Evolutionary conservation across 2,797 vertebrate genomes (phyloP).

Genomic region (Sebastes iracundus): DNA sequence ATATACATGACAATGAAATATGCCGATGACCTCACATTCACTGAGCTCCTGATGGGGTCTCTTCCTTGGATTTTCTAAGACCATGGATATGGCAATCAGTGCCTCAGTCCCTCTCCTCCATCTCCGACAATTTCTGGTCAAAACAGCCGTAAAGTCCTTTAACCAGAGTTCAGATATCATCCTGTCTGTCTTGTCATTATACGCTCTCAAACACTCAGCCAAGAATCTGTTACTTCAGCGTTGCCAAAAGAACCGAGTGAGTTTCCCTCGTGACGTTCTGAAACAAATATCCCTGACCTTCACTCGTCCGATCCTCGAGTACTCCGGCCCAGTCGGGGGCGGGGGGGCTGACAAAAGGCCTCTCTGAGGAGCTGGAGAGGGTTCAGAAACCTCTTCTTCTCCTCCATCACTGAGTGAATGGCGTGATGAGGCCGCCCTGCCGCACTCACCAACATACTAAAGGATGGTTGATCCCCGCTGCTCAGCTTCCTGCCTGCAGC

Average conservation of each 20-base stretch:
- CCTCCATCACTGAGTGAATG: conserved; percentile 2
- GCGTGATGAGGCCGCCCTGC: neutral
- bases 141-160: neutral
- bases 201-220: neutral
- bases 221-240: neutral
- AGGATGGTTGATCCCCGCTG: neutral
- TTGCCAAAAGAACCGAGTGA: neutral
- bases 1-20: neutral
- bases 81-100: neutral
- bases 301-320: neutral
- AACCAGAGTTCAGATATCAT: neutral
- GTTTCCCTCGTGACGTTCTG: neutral
- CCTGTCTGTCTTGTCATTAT: neutral
- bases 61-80: neutral
- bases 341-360: neutral
- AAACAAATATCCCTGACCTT: neutral
- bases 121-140: neutral
- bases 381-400: neutral
- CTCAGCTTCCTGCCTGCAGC: neutral
- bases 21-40: neutral
- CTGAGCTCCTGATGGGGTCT: neutral
- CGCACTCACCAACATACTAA: neutral
- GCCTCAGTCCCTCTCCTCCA: neutral
- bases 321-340: neutral
- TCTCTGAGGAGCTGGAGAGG: neutral